Evolutionary conservation across 2,113 vertebrate species (phyloP), one percentile per base, ranked within the genome.

Genomic region (Coryphaenoides rupestris): DNA sequence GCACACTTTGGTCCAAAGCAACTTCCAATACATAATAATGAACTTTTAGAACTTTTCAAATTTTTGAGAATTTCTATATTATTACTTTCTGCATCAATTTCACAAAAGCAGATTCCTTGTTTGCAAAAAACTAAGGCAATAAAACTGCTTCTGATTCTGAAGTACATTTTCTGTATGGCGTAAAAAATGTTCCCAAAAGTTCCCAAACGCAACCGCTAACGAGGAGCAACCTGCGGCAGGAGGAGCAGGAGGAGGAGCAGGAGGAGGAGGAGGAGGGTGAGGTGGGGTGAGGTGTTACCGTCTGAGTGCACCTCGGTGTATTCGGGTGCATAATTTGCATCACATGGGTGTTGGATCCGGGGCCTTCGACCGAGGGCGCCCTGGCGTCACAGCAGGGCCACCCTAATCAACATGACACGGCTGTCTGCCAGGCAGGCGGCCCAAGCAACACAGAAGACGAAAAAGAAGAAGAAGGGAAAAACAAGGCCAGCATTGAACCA

Each of bases 271-370:
- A n/a, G n/a, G n/a, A n/a, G n/a, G n/a, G n/a, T n/a, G n/a, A n/a
- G n/a, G n/a, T n/a, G n/a, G n/a, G n/a, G n/a, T n/a, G n/a, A n/a
- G n/a, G n/a, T 40, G 13, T 13, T 58, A 5, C 45, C 21, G 61
- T 23, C 21, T 5, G 0, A 58, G 15, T 62, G 24, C 49, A 65
- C 62, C 58, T 65, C 50, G 19, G 40, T 61, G 19, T 28, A 65
- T 69, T 82, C 22, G 58, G 19, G 40, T 61, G 19, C 21, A 65
- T 69, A 75, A 21, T 50, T 66, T 70, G 47, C 19, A 66, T 67
- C 19, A 66, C 70, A 21, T 68, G 22, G 60, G 28, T 1, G 4
- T 19, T 55, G 58, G 33, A 62, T 58, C 58, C 40, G 63, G 53
- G 58, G 26, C 54, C 60, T 60, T 62, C 19, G 66, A 64, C 55